Evolutionary conservation across 2,113 vertebrate genomes (phyloP), one percentile per base, ranked within the genome.

Genomic region (Spea bombifrons): DNA sequence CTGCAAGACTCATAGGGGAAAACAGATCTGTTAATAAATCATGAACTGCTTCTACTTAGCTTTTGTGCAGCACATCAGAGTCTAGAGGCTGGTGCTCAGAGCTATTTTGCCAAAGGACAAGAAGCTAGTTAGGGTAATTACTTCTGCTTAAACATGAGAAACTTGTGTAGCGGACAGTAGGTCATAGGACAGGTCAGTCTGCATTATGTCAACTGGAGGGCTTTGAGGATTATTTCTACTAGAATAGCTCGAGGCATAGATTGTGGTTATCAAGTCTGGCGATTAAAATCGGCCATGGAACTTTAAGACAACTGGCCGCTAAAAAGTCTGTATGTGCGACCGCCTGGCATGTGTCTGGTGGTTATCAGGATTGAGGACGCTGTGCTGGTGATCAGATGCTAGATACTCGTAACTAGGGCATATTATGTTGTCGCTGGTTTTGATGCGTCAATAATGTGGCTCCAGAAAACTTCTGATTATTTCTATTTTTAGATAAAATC

Each of bases 21-120:
- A 80, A 80, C 64, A 79, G 76, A 74, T 68, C 71, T 80, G 78
- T 80, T 74, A 74, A 73, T 67, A 74, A 80, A 80, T 74, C 71
- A 80, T 68, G 61, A 74, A 80, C 63, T 50, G 71, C 46, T 16
- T 73, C 53, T 72, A 65, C 61, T 71, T 57, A 3, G 0, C 71
- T 75, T 75, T 59, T 73, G 5, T 63, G 17, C 10, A 10, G 13
- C 47, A 59, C 13, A 53, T 5, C 50, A 47, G 52, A 72, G 2
- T 3, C 45, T 10, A 0, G 6, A 43, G 66, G 67, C 66, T 68
- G 46, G 71, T 15, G 44, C n/a, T 61, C 7, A 7, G 5, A 13
- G 46, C 66, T 67, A 3, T 66, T 75, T 12, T 75, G 52, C 63
- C 64, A 68, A 70, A 3, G 46, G 71, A 66, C 59, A 50, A 45